Evolutionary conservation across 2,888 invertebrate species (phyloP).

Genomic region (Tipula unca): DNA sequence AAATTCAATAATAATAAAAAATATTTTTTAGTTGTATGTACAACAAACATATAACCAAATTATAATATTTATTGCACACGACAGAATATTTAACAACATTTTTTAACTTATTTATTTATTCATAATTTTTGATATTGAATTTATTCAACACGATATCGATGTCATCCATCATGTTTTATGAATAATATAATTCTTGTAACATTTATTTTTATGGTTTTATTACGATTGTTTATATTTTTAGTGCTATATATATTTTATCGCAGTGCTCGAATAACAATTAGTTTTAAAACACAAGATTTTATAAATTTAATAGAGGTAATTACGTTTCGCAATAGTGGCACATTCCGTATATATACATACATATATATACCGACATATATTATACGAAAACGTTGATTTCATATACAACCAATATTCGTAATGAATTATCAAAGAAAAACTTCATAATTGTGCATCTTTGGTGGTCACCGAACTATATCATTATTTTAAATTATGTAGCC

Average conservation of each 20-base stretch:
- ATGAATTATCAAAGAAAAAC: background rate
- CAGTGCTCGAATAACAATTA: background rate
- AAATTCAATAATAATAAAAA: background rate
- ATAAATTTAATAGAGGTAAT: background rate
- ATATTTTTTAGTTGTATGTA: background rate
- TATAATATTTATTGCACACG: background rate
- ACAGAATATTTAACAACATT: background rate
- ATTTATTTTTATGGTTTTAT: background rate
- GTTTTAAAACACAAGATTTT: no score
- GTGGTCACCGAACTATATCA: background rate
- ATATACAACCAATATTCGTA: background rate
- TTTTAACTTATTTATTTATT: background rate
- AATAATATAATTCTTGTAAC: conserved; percentile 1
- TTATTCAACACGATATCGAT: background rate
- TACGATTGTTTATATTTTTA: background rate
- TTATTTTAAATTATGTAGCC: background rate
- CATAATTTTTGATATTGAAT: conserved; percentile 2
- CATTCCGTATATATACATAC: background rate
- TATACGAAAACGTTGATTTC: no score
- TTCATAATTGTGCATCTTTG: background rate
- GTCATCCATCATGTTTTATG: conserved; percentile 8
- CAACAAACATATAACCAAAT: background rate
- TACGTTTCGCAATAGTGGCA: background rate
- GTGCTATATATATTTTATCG: background rate
- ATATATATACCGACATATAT: no score